These are phyloP conservation scores for Leptinotarsa tumamoca DNA, from an alignment of 2,888 invertebrate genomes.

Conservation along the genomic window DNA sequence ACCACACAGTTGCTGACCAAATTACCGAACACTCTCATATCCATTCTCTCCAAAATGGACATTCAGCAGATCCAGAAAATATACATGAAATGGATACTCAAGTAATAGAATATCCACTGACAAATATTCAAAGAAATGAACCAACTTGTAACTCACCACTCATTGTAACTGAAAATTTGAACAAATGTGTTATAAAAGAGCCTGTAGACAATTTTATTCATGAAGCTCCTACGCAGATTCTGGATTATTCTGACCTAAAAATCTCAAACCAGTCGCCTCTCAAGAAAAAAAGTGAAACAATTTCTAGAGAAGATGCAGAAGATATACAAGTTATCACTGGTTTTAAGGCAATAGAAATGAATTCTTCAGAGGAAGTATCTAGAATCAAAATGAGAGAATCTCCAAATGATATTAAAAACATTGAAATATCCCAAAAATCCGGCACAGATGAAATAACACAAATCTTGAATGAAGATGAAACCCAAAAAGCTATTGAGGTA, in stretches of 20 bases:
- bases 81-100: constrained; percentile 47
- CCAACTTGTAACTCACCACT: not conserved
- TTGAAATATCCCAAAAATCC: not conserved
- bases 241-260: constrained; percentile 10
- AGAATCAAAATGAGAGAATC: not conserved
- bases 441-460: not conserved
- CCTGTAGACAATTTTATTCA: constrained; percentile 33
- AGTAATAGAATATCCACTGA: constrained; percentile 29
- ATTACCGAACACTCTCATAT: constrained; percentile 22
- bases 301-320: not conserved
- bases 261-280: not conserved
- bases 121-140: constrained; percentile 2
- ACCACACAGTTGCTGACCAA: constrained; percentile 11
- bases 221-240: constrained; percentile 38
- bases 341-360: not conserved
- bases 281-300: not conserved
- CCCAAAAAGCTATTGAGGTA: not conserved
- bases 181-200: constrained; percentile 14
- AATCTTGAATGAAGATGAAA: constrained; percentile 13
- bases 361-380: not conserved
- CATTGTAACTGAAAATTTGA: not conserved
- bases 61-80: not conserved
- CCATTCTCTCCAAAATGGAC: not conserved
- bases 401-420: not conserved
- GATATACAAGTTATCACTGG: not conserved